A percentile compares a stretch with the other conserved stretches of the same genome.
Conservation (phyloP, 2,113 vertebrate species). For the Pelmatolapia mariae region DNA sequence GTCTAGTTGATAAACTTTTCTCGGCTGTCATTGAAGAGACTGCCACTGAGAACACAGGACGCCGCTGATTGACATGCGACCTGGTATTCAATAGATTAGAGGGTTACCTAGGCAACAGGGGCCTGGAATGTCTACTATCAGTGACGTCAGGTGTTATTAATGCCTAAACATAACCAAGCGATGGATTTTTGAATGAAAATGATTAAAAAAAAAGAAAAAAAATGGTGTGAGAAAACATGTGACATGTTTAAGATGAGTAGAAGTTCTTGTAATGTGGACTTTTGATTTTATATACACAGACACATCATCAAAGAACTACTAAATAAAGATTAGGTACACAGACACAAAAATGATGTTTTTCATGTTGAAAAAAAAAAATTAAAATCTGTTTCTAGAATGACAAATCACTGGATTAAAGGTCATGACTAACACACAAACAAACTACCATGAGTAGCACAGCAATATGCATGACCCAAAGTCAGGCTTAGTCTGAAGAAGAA, state of each 20-base stretch:
- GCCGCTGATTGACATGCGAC: neutral
- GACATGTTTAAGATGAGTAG: neutral
- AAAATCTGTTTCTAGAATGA: neutral
- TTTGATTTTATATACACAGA: neutral
- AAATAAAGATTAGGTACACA: neutral
- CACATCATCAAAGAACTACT: accelerated
- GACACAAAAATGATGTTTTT: accelerated
- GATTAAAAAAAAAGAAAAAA: neutral
- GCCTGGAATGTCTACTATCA: neutral
- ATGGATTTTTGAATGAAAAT: neutral
- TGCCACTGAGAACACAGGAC: neutral
- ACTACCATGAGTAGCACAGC: neutral
- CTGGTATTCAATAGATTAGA: neutral
- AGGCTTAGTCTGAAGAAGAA: neutral
- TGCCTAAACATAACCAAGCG: accelerated
- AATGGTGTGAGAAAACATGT: neutral
- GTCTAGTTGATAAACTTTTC: neutral
- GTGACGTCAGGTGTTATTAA: neutral
- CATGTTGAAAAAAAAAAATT: neutral
- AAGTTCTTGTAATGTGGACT: neutral
- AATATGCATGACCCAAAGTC: neutral
- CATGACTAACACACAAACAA: neutral
- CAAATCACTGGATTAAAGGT: neutral
- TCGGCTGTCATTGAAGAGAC: neutral
- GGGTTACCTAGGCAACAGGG: neutral